Percentiles rank a stretch among this genome's conserved stretches.
These are phyloP conservation scores for Thecocarcelia acutangulata DNA, from an alignment of 2,888 invertebrate genomes.

Conservation along the genomic window DNA sequence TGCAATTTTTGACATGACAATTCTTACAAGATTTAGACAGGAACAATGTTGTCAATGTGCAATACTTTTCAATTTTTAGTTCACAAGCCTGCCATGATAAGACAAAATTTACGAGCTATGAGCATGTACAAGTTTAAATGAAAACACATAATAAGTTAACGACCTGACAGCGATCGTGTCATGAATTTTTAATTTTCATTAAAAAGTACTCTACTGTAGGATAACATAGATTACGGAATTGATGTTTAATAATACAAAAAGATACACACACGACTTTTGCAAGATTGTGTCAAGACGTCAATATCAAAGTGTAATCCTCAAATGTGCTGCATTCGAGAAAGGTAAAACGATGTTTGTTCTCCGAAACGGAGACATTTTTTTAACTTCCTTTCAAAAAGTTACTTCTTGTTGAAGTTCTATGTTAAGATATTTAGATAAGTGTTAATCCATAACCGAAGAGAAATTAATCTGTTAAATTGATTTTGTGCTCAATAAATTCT, in stretches of 20 bases:
- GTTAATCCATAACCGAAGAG: too few relatives aligned
- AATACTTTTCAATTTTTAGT: constrained; percentile 13
- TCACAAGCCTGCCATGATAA: constrained; percentile 10
- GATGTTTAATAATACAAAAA: too few relatives aligned
- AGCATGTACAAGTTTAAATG: constrained; percentile 46
- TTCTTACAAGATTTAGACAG: constrained; percentile 20
- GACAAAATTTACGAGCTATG: constrained; percentile 32
- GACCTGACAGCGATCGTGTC: constrained; percentile 42
- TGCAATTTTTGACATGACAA: constrained; percentile 35
- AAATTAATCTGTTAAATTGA: too few relatives aligned
- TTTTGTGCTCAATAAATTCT: background rate
- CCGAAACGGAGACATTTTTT: too few relatives aligned
- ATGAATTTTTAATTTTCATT: constrained; percentile 43
- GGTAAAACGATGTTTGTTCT: too few relatives aligned
- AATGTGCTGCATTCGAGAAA: too few relatives aligned
- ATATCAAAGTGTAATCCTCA: too few relatives aligned
- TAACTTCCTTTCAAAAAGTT: too few relatives aligned
- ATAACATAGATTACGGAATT: background rate
- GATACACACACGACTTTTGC: too few relatives aligned
- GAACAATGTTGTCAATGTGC: constrained; percentile 14
- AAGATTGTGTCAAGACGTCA: too few relatives aligned
- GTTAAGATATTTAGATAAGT: too few relatives aligned
- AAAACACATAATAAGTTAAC: constrained; percentile 44
- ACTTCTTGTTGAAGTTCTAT: too few relatives aligned
- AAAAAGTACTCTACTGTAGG: constrained; percentile 5